Percentiles rank a stretch among this genome's conserved stretches.
Evolutionary conservation across 2,888 invertebrate species (phyloP).

Genomic region (Cinara cedri): DNA sequence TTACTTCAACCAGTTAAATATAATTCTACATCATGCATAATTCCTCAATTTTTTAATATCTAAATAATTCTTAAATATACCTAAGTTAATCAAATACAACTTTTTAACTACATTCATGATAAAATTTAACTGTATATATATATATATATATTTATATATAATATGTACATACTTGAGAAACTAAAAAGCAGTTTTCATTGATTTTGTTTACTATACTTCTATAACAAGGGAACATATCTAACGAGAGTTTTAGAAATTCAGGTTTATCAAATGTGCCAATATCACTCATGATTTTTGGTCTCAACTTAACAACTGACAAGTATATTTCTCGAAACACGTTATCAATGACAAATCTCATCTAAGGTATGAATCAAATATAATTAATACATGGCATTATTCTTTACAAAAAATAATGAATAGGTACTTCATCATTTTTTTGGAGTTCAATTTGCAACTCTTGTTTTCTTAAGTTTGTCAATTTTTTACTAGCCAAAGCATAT

Average conservation of each 20-base stretch:
- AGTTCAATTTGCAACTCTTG: neutral
- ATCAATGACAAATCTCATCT: slow-evolving; percentile 26
- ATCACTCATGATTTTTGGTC: neutral
- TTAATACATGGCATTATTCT: too few relatives aligned
- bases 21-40: too few relatives aligned
- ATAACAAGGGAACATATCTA: slow-evolving; percentile 28
- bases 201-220: slow-evolving; percentile 25
- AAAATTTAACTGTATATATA: too few relatives aligned
- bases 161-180: neutral
- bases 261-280: neutral
- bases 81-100: too few relatives aligned
- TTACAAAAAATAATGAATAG: too few relatives aligned
- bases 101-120: too few relatives aligned
- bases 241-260: neutral
- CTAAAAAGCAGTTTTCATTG: slow-evolving; percentile 1
- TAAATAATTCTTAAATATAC: too few relatives aligned
- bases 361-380: too few relatives aligned
- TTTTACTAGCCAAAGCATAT: neutral
- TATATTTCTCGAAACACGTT: neutral
- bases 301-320: neutral
- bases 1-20: too few relatives aligned
- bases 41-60: too few relatives aligned
- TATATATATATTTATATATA: too few relatives aligned
- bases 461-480: neutral
- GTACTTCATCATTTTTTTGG: slow-evolving; percentile 2